Evolutionary conservation across 92 coral and sea anemone species (phyloP).

Genomic region (Epizoanthus rinbou): DNA sequence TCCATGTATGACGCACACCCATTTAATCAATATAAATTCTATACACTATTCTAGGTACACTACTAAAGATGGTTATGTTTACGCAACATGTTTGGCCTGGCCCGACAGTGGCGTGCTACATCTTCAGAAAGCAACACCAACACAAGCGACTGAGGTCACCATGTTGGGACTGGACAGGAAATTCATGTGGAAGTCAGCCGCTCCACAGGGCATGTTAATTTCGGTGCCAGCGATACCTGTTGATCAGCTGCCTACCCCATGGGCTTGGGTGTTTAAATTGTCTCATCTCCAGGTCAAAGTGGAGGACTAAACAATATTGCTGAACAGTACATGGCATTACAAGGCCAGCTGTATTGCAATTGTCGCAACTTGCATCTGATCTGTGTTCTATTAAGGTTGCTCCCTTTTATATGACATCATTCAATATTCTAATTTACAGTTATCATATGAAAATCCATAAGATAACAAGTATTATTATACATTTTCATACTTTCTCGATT

Average conservation of each 20-base stretch:
- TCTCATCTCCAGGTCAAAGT: conserved; percentile 15
- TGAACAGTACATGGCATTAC: too few relatives aligned
- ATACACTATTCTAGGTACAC: conserved; percentile 88
- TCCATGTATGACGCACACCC: background rate
- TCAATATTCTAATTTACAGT: too few relatives aligned
- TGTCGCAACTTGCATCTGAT: too few relatives aligned
- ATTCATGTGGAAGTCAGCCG: conserved; percentile 61
- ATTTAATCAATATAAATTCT: too few relatives aligned
- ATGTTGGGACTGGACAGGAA: conserved; percentile 67
- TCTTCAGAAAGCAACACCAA: conserved; percentile 57
- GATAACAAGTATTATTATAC: too few relatives aligned
- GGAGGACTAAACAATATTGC: background rate
- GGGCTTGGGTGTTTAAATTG: conserved; percentile 95
- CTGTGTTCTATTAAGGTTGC: too few relatives aligned
- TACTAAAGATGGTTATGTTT: conserved; percentile 66
- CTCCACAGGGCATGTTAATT: conserved; percentile 60
- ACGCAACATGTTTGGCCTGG: conserved; percentile 83
- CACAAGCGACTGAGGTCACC: conserved; percentile 57
- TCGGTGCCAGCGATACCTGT: conserved; percentile 73
- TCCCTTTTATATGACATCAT: too few relatives aligned
- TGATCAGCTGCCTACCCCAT: conserved; percentile 73
- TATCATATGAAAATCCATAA: too few relatives aligned
- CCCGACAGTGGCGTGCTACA: conserved; percentile 57
- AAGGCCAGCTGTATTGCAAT: too few relatives aligned
- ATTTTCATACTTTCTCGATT: too few relatives aligned